These are phyloP conservation scores for Leptocoma aspasia DNA, from an alignment of 2,113 vertebrate species.

Conservation along the genomic window DNA sequence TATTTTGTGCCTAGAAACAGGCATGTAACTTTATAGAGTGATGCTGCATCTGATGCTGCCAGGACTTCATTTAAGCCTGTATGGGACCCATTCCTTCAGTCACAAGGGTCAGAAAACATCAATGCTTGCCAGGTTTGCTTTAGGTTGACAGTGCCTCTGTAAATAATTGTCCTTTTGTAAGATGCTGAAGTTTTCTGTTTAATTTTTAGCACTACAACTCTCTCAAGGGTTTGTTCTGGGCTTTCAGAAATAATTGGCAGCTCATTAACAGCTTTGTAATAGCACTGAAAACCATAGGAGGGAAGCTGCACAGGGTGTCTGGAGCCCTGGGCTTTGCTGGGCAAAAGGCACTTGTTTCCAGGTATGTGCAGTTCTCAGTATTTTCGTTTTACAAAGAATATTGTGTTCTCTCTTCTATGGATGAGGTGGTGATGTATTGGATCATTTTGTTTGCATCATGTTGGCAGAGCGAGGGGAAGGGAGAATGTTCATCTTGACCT, in stretches of 20 bases:
- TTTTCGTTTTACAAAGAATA: not conserved
- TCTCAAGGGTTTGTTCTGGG: not conserved
- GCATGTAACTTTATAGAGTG: not conserved
- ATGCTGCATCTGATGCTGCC: not conserved
- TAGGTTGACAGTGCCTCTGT: not conserved
- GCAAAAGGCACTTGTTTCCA: not conserved
- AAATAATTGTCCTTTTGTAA: not conserved
- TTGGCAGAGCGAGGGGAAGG: not conserved
- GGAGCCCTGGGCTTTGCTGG: not conserved
- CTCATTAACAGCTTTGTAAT: not conserved
- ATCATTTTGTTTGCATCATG: not conserved
- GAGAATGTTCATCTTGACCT: not conserved
- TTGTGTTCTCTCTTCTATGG: not conserved
- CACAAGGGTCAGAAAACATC: not conserved
- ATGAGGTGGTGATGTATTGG: not conserved
- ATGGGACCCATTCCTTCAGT: not conserved
- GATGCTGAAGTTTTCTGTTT: not conserved
- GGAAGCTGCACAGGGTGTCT: not conserved
- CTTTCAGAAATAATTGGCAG: not conserved
- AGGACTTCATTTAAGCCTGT: not conserved
- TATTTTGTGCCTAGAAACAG: not conserved
- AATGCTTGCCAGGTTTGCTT: not conserved
- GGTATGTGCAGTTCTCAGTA: not conserved
- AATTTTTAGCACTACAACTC: not conserved
- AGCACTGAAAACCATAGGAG: not conserved